phyloP scores from a whole-genome alignment of 2,797 vertebrate species.

The Oophaga sylvatica region DNA sequence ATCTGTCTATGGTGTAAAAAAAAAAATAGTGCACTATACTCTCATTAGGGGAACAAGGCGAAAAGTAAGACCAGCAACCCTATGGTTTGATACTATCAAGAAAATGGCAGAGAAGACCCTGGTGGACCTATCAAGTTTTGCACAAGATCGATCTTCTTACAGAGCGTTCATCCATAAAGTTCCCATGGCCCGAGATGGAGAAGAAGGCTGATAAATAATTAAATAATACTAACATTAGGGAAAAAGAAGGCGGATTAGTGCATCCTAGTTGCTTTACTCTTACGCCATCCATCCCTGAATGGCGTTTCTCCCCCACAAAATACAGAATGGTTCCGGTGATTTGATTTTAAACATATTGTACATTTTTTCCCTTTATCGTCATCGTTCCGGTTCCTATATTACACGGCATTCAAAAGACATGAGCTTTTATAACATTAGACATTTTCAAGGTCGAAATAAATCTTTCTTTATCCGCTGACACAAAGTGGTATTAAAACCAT shows the following conservation, averaged over 20 bases:
- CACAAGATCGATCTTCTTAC: no score
- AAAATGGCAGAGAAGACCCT: no score
- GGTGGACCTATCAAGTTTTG: no score
- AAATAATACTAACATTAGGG: background rate
- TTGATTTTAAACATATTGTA: no score
- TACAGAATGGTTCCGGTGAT: background rate
- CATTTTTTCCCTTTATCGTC: background rate
- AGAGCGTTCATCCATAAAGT: no score
- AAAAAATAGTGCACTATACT: background rate
- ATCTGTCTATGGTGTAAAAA: background rate
- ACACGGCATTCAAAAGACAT: background rate
- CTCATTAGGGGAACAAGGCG: no score
- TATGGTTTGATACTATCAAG: no score
- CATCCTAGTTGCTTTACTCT: background rate
- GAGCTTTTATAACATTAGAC: conserved; percentile 25
- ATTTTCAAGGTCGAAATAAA: conserved; percentile 50
- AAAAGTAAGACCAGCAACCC: no score
- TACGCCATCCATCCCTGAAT: background rate
- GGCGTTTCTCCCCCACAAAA: background rate
- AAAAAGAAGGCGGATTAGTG: background rate
- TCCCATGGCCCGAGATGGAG: no score
- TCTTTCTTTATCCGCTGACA: conserved; percentile 7
- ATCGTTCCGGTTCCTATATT: background rate
- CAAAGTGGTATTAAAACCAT: conserved; percentile 39
- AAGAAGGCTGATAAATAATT: no score